A percentile compares a stretch with the other conserved stretches of the same genome.
These are phyloP conservation scores for Kuschelorhynchus macadamiae DNA, from an alignment of 2,888 invertebrate species.

Conservation along the genomic window DNA sequence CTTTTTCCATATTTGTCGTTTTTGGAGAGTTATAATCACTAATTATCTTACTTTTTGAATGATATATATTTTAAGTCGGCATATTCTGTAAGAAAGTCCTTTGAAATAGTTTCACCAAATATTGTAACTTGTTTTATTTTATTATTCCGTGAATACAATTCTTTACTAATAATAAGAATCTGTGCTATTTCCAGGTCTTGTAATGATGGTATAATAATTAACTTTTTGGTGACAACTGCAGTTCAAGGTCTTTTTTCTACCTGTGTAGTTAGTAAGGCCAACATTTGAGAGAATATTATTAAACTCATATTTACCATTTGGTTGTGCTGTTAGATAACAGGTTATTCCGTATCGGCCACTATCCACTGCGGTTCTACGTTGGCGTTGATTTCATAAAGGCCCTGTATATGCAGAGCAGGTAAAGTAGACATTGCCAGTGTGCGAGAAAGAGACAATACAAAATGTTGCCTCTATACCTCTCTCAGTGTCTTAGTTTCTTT, in stretches of 20 bases:
- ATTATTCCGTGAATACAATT: not conserved
- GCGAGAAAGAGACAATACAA: conserved; percentile 38
- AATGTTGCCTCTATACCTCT: conserved; percentile 34
- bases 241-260: conserved; percentile 42
- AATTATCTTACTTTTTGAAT: too few species aligned
- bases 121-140: not conserved
- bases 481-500: conserved; percentile 21
- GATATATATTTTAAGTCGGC: too few species aligned
- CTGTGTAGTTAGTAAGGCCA: conserved; percentile 38
- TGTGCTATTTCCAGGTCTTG: conserved; percentile 48
- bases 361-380: conserved; percentile 39
- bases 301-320: conserved; percentile 49
- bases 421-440: conserved; percentile 45
- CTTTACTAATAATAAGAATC: conserved; percentile 30
- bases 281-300: conserved; percentile 39
- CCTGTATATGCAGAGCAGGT: conserved; percentile 46
- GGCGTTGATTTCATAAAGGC: conserved; percentile 44
- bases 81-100: conserved; percentile 17
- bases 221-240: conserved; percentile 45
- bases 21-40: too few species aligned
- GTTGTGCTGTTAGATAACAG: conserved; percentile 50
- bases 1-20: too few species aligned
- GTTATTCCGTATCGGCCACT: conserved; percentile 41
- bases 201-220: conserved; percentile 34
- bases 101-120: conserved; percentile 36